These are phyloP conservation scores for Cheilosia vulpina DNA, from an alignment of 2,888 invertebrate species.

Conservation along the genomic window DNA sequence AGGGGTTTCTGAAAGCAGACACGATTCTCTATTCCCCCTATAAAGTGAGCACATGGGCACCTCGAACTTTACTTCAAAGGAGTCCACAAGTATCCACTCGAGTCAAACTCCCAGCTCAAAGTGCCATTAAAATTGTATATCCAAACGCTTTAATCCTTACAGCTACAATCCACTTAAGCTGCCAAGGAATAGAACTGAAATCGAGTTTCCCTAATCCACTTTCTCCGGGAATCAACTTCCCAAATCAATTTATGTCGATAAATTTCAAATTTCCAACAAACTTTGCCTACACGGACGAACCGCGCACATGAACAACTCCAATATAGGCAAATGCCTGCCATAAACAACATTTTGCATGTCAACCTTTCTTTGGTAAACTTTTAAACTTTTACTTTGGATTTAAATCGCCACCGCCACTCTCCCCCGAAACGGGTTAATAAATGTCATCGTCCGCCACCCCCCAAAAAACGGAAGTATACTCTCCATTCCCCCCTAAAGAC, in stretches of 20 bases:
- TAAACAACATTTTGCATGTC: slow-evolving; percentile 52
- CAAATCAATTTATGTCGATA: slow-evolving; percentile 66
- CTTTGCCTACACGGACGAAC: slow-evolving; percentile 23
- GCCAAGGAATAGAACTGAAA: slow-evolving; percentile 19
- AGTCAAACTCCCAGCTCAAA: neutral
- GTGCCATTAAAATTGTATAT: slow-evolving; percentile 9
- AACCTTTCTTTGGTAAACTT: slow-evolving; percentile 63
- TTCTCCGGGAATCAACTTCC: slow-evolving; percentile 48
- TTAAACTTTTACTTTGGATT: slow-evolving; percentile 64
- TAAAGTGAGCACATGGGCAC: too few relatives aligned
- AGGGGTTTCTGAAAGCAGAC: too few relatives aligned
- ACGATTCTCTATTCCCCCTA: too few relatives aligned
- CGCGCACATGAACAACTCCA: neutral
- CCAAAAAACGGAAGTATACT: slow-evolving; percentile 9
- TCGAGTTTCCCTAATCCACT: slow-evolving; percentile 57
- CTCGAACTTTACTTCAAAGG: too few relatives aligned
- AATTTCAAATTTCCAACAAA: slow-evolving; percentile 38
- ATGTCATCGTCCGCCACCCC: slow-evolving; percentile 28
- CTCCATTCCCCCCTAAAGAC: slow-evolving; percentile 23
- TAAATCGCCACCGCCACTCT: slow-evolving; percentile 31
- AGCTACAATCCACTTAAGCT: slow-evolving; percentile 20
- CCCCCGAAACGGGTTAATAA: slow-evolving; percentile 64
- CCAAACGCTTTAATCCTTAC: neutral
- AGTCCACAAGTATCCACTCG: too few relatives aligned
- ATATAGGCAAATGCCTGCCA: neutral